Evolutionary conservation across 2,888 invertebrate species (phyloP), one percentile per base, ranked within the genome.

Genomic region (Dioctria linearis): DNA sequence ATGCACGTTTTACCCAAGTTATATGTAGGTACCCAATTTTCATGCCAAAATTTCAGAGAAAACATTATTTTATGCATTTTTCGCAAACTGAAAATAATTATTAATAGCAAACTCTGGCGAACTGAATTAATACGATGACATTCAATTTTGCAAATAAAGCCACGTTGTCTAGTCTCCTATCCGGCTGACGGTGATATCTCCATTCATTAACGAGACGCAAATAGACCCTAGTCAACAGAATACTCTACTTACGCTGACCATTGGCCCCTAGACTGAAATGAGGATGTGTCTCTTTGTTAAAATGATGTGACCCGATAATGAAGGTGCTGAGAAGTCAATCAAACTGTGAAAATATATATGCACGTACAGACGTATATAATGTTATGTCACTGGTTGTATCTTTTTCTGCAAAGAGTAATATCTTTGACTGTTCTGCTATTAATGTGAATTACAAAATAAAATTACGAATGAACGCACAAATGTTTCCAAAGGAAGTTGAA

Each of bases 191-290:
- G 46, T 46, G 46, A 51, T 57, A 25, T 57, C 54, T 57, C 73
- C 42, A 59, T 73, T 73, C 59, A 73, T 73, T 42, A 59, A n/a
- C n/a, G 9, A 13, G 57, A 39, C 73, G 40, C 57, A 73, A 73
- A 73, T 73, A 73, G 73, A 73, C 49, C 59, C 73, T n/a, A 25
- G 13, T 54, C 39, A 54, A 73, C 39, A 51, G 73, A 57, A 25
- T 25, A 73, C 40, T 49, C 42, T 40, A 73, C 57, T 57, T 57
- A 59, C n/a, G 57, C 73, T 57, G 73, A 73, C 73, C 73, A 73
- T 59, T 73, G 73, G 54, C 73, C 59, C 25, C 73, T 59, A 59
- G 42, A 73, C 42, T 43, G 51, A 40, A 73, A 57, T 73, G 59
- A 73, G 59, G 59, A 73, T 73, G 73, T 42, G 5, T 54, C 54